Evolutionary conservation across 2,113 vertebrate species (phyloP).

Genomic region (Carassius auratus): DNA sequence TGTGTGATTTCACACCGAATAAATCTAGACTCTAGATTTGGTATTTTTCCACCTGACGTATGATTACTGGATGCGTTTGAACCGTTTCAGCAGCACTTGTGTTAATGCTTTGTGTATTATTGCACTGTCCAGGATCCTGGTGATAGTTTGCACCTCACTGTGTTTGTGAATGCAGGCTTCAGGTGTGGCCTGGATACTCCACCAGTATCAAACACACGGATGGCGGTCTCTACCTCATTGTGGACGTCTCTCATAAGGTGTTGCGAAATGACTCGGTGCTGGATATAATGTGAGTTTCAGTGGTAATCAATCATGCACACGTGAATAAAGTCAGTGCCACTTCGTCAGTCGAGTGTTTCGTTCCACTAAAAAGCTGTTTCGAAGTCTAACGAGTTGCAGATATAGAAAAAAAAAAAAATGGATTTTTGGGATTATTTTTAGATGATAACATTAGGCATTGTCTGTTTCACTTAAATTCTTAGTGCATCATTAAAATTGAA

Average conservation of each 20-base stretch:
- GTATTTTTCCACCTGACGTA: background rate
- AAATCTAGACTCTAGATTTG: background rate
- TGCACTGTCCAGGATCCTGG: background rate
- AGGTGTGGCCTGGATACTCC: slow-evolving; percentile 92
- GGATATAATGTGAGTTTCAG: slow-evolving; percentile 84
- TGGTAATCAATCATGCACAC: background rate
- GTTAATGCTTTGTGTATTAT: background rate
- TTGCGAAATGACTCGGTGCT: slow-evolving; percentile 91
- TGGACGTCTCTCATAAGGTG: slow-evolving; percentile 87
- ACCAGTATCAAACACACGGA: slow-evolving; percentile 85
- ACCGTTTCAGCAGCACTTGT: background rate
- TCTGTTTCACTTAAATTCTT: too few species aligned
- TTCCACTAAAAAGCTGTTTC: background rate
- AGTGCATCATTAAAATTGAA: too few species aligned
- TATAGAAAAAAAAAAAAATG: background rate
- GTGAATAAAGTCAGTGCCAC: background rate
- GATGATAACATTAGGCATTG: too few species aligned
- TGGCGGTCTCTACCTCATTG: slow-evolving; percentile 85
- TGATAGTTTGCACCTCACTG: background rate
- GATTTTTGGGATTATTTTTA: too few species aligned
- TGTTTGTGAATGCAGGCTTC: slow-evolving; percentile 77
- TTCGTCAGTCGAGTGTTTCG: background rate
- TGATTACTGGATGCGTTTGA: background rate
- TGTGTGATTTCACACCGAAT: background rate
- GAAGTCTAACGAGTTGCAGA: background rate